A percentile compares a stretch with the other conserved stretches of the same genome.
Conservation (phyloP, 2,888 invertebrate species). For the Empis stercorea region DNA sequence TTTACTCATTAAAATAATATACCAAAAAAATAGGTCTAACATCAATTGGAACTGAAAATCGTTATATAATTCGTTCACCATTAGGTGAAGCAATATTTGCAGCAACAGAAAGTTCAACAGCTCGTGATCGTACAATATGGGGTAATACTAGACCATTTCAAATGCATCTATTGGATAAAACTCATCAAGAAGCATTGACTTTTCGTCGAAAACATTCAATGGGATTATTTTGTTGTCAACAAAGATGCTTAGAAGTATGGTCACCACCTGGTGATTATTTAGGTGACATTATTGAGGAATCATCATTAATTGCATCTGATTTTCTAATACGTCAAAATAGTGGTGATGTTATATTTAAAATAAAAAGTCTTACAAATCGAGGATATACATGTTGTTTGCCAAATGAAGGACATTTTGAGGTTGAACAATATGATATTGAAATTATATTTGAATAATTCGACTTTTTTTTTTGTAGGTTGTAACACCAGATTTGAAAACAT, state of each 20-base stretch:
- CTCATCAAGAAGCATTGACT: slow-evolving; percentile 69
- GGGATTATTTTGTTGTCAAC: slow-evolving; percentile 54
- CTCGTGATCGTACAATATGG: slow-evolving; percentile 52
- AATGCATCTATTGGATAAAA: slow-evolving; percentile 69
- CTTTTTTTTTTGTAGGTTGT: slow-evolving; percentile 34
- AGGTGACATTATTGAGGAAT: slow-evolving; percentile 57
- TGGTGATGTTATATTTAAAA: slow-evolving; percentile 49
- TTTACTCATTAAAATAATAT: too few species aligned
- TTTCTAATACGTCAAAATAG: slow-evolving; percentile 54
- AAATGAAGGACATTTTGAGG: slow-evolving; percentile 50
- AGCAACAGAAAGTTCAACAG: slow-evolving; percentile 52
- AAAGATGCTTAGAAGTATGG: slow-evolving; percentile 56
- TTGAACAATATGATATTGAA: slow-evolving; percentile 21
- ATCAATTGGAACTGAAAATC: slow-evolving; percentile 51
- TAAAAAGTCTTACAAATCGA: slow-evolving; percentile 56
- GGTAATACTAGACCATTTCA: slow-evolving; percentile 55
- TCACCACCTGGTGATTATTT: slow-evolving; percentile 56
- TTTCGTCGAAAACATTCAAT: slow-evolving; percentile 57
- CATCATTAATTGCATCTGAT: slow-evolving; percentile 50
- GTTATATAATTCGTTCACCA: slow-evolving; percentile 58
- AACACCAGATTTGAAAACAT: slow-evolving; percentile 45
- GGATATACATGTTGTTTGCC: slow-evolving; percentile 45
- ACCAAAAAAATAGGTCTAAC: slow-evolving; percentile 30
- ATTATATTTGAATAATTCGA: not conserved
- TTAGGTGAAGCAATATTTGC: slow-evolving; percentile 63